These are phyloP conservation scores for Morphnarchus princeps DNA, from an alignment of 2,113 vertebrate genomes.

Conservation along the genomic window DNA sequence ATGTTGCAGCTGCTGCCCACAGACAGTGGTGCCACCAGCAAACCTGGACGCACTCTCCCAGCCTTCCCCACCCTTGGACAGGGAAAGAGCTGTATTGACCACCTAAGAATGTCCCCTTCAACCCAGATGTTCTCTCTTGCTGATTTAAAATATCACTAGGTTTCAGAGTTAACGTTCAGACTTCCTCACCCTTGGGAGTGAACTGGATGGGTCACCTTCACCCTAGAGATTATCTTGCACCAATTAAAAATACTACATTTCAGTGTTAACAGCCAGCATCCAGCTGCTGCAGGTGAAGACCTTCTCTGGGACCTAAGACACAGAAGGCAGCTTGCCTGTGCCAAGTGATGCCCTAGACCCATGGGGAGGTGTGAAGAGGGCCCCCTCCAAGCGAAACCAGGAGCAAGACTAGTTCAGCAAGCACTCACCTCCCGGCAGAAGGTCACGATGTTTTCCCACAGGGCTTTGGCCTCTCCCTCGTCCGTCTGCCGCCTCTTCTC, in stretches of 20 bases:
- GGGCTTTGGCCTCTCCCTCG: conserved; percentile 95
- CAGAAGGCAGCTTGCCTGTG: neutral
- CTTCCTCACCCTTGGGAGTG: neutral
- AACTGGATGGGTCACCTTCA: neutral
- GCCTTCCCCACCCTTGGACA: neutral
- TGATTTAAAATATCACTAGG: neutral
- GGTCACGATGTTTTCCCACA: conserved; percentile 95
- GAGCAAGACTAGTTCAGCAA: neutral
- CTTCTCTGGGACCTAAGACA: neutral
- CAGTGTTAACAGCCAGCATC: neutral
- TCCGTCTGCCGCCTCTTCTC: conserved; percentile 91
- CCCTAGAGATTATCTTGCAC: neutral
- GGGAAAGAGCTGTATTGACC: neutral
- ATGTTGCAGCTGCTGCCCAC: neutral
- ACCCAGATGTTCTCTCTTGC: neutral
- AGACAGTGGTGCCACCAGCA: neutral
- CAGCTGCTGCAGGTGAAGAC: neutral
- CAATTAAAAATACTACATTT: neutral
- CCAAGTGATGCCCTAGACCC: neutral
- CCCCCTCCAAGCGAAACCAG: neutral
- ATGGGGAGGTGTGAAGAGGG: accelerated
- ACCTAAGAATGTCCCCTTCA: neutral
- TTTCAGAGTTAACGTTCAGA: neutral
- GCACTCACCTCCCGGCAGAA: conserved; percentile 93
- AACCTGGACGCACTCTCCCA: neutral